phyloP scores from a whole-genome alignment of 2,113 vertebrate genomes.

The Pluvialis apricaria region DNA sequence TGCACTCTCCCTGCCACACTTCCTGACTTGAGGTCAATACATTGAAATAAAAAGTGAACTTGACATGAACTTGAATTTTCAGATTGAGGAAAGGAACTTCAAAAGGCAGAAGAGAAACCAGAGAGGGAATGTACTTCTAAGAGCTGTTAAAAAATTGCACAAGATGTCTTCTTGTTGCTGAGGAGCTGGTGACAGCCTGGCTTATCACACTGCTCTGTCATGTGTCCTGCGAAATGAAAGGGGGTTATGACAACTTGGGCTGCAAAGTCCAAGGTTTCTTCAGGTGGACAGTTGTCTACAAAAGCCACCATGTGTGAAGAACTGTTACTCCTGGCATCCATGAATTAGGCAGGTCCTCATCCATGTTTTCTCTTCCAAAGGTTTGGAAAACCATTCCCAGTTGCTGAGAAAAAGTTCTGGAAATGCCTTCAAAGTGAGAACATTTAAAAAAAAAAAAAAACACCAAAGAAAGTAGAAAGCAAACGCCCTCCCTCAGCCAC shows the following conservation, averaged over 20 bases:
- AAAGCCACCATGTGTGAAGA: not conserved
- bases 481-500: not conserved
- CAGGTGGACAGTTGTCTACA: not conserved
- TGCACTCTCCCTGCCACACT: not conserved
- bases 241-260: not conserved
- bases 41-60: not conserved
- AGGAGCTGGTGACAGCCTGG: not conserved
- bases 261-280: not conserved
- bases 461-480: not conserved
- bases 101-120: not conserved
- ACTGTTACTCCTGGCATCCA: not conserved
- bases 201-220: rapidly evolving
- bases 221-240: not conserved
- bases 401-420: not conserved
- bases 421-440: not conserved
- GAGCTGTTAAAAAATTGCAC: not conserved
- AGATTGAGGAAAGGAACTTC: not conserved
- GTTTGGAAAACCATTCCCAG: not conserved
- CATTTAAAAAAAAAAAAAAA: too few relatives aligned
- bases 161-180: not conserved
- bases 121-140: not conserved
- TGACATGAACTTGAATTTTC: not conserved
- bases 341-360: not conserved
- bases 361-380: not conserved
- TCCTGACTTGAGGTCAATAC: not conserved